Conservation (phyloP, 2,113 vertebrate species). For the Pedetes capensis region DNA sequence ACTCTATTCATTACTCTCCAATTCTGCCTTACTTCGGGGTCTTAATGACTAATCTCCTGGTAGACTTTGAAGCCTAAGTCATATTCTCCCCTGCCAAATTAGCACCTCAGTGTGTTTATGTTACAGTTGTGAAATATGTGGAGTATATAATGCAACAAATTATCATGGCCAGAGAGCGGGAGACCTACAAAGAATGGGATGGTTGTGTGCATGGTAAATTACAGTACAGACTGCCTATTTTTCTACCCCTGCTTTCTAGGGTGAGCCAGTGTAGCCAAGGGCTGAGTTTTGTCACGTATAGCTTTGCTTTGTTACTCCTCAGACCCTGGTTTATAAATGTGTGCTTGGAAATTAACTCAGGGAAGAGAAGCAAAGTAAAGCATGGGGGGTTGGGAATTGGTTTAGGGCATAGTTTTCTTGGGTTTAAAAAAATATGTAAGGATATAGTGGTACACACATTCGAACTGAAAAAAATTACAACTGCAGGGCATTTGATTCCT, state of each 20-base stretch:
- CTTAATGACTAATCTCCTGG: slow-evolving; percentile 40
- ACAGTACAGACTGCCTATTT: slow-evolving; percentile 26
- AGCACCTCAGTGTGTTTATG: slow-evolving; percentile 33
- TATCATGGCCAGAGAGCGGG: neutral
- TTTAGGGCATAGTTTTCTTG: slow-evolving; percentile 79
- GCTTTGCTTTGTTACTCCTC: slow-evolving; percentile 73
- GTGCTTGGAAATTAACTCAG: slow-evolving; percentile 77
- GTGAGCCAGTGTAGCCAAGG: slow-evolving; percentile 72
- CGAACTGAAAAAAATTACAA: slow-evolving; percentile 62
- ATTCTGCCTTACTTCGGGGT: neutral
- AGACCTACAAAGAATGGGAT: slow-evolving; percentile 37
- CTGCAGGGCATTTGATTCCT: slow-evolving; percentile 77
- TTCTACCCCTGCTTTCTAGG: slow-evolving; percentile 58
- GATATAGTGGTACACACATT: slow-evolving; percentile 54
- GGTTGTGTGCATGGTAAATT: slow-evolving; percentile 62
- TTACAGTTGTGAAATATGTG: slow-evolving; percentile 57
- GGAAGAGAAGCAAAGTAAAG: slow-evolving; percentile 71
- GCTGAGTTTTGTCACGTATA: slow-evolving; percentile 77
- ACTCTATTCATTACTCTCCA: neutral
- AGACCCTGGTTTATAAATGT: slow-evolving; percentile 78
- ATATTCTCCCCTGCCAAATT: slow-evolving; percentile 51
- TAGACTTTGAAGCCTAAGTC: slow-evolving; percentile 31
- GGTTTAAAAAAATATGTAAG: slow-evolving; percentile 58
- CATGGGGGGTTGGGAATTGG: slow-evolving; percentile 67
- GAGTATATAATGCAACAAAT: slow-evolving; percentile 41